Evolutionary conservation across 2,888 invertebrate species (phyloP).

Genomic region (Meganola albula): DNA sequence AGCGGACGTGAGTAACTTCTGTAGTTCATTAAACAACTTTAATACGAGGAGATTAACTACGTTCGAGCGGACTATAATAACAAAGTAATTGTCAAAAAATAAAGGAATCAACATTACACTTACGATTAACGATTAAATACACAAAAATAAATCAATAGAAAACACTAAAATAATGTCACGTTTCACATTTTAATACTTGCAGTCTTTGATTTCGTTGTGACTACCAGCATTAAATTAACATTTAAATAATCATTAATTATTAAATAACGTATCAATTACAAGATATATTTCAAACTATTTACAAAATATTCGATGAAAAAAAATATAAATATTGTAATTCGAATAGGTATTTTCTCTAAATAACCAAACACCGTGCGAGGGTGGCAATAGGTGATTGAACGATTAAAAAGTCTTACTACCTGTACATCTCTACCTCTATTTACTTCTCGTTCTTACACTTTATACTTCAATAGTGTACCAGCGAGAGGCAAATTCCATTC

Average conservation of each 20-base stretch:
- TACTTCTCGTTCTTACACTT: too few relatives aligned
- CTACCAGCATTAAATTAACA: conserved; percentile 63
- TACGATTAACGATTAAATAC: conserved; percentile 57
- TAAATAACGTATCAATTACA: conserved; percentile 21
- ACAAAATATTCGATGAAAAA: conserved; percentile 64
- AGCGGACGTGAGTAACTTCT: too few relatives aligned
- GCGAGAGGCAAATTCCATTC: too few relatives aligned
- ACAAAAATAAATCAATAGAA: conserved; percentile 52
- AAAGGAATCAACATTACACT: conserved; percentile 60
- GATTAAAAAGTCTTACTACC: too few relatives aligned
- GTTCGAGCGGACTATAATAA: too few relatives aligned
- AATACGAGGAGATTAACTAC: too few relatives aligned
- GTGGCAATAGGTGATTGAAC: conserved; percentile 46
- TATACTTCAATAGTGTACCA: too few relatives aligned
- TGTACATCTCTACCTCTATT: too few relatives aligned
- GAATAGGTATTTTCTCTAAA: conserved; percentile 58
- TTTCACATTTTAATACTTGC: conserved; percentile 58
- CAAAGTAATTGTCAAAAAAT: conserved; percentile 70
- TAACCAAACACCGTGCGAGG: conserved; percentile 57
- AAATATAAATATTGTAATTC: conserved; percentile 34
- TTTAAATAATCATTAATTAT: conserved; percentile 36
- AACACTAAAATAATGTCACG: conserved; percentile 52
- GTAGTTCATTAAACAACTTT: too few relatives aligned
- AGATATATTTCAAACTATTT: conserved; percentile 45
- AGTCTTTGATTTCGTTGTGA: conserved; percentile 77